These are phyloP conservation scores for Andrena chrysosceles DNA, from an alignment of 2,888 invertebrate genomes.

Conservation along the genomic window DNA sequence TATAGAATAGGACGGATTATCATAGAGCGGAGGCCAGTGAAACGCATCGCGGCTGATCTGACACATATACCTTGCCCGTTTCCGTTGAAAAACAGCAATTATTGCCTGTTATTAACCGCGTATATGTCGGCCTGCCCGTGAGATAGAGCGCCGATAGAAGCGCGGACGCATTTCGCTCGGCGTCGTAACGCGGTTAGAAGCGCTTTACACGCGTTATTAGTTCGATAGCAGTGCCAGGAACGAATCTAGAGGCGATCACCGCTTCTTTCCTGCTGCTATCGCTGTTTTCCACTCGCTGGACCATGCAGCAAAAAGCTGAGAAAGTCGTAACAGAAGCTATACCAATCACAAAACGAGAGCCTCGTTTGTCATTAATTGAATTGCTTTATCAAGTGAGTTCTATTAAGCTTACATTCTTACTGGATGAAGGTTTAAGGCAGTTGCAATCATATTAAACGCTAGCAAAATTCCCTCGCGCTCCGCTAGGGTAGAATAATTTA, in stretches of 20 bases:
- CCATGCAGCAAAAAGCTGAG: not conserved
- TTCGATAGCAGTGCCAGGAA: not conserved
- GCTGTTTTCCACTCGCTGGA: not conserved
- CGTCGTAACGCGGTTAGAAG: slow-evolving; percentile 24
- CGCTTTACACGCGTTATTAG: slow-evolving; percentile 18
- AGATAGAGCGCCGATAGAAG: slow-evolving; percentile 26
- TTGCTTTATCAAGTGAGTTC: not conserved
- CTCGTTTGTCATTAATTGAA: not conserved
- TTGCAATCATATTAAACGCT: too few relatives aligned
- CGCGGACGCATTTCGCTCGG: slow-evolving; percentile 28
- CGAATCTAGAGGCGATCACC: slow-evolving; percentile 2
- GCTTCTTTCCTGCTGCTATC: not conserved
- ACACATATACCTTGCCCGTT: slow-evolving; percentile 49
- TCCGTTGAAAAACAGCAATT: slow-evolving; percentile 66
- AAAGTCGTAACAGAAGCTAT: not conserved
- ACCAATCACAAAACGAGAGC: not conserved
- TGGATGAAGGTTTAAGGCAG: too few relatives aligned
- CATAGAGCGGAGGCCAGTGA: slow-evolving; percentile 68
- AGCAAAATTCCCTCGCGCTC: too few relatives aligned
- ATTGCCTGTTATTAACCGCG: slow-evolving; percentile 62
- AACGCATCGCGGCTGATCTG: slow-evolving; percentile 47
- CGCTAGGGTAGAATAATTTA: too few relatives aligned
- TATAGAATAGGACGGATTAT: slow-evolving; percentile 73
- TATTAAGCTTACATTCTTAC: too few relatives aligned
- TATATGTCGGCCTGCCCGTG: slow-evolving; percentile 30